Percentiles rank a stretch among this genome's conserved stretches.
Conservation (phyloP, 2,888 invertebrate species). For the Orthosia cruda region DNA sequence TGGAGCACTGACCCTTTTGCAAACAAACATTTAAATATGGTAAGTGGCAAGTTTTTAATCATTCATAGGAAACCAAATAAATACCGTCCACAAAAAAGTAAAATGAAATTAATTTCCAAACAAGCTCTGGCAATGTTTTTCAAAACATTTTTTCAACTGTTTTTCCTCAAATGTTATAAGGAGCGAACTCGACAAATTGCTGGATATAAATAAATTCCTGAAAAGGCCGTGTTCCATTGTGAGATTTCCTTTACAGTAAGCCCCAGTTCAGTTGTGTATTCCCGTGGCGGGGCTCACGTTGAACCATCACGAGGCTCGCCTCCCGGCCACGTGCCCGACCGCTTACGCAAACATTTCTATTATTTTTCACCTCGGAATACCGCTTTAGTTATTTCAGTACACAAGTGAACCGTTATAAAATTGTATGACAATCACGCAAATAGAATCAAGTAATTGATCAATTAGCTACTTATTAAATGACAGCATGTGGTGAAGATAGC, state of each 20-base stretch:
- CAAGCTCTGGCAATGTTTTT: background rate
- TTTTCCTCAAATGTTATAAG: conserved; percentile 29
- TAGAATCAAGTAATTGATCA: conserved; percentile 22
- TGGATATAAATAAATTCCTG: conserved; percentile 40
- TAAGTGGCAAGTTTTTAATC: too few relatives aligned
- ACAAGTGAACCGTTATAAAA: conserved; percentile 36
- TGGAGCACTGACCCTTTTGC: conserved; percentile 63
- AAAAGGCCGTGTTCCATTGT: conserved; percentile 50
- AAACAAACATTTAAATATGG: conserved; percentile 7
- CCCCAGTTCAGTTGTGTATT: conserved; percentile 60
- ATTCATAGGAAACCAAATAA: background rate
- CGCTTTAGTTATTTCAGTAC: conserved; percentile 62
- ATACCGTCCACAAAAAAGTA: too few relatives aligned
- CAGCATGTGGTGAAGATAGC: background rate
- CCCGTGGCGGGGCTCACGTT: conserved; percentile 78
- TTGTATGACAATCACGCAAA: conserved; percentile 21
- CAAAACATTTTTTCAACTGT: background rate
- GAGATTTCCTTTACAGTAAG: conserved; percentile 54
- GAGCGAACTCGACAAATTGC: conserved; percentile 23
- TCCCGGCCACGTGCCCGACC: conserved; percentile 73
- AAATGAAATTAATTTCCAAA: background rate
- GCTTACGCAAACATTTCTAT: conserved; percentile 77
- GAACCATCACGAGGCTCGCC: conserved; percentile 79
- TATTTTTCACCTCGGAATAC: conserved; percentile 73
- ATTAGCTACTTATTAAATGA: conserved; percentile 22